Evolutionary conservation across 2,888 invertebrate species (phyloP), one percentile per base, ranked within the genome.

Genomic region (Polydrusus pterygomalis): DNA sequence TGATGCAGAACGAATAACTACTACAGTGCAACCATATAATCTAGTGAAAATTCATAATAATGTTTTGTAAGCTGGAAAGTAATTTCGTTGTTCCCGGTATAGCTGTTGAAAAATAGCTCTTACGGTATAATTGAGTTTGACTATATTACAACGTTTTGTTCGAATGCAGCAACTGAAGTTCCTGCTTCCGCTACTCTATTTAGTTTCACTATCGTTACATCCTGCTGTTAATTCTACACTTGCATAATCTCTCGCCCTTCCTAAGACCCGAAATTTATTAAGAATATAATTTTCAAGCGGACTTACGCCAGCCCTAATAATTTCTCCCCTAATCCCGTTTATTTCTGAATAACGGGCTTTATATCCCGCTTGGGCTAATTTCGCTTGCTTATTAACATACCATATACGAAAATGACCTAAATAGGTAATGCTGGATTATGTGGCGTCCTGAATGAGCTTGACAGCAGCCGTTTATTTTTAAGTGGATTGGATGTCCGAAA

Each of bases 331-430:
- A 74, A 77, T 73, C 77, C 77, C 73, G 77, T 77, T 77, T 77
- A 77, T 77, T 77, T 67, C 74, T 74, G 77, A 73, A 74, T 73
- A 77, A 77, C 70, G 77, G 74, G 49, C 76, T 54, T 30, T 73
- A 72, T 71, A 76, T 76, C 65, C 73, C 65, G 72, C 75, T 64
- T 68, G 68, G 75, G 79, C 79, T 80, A 80, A 79, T 81, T 80
- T 77, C 69, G 79, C 69, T 78, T 78, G 74, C 79, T 70, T 80
- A 80, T 81, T 80, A 81, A 80, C 80, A 79, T 77, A 78, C 78
- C 74, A 70, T 77, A 79, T 79, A 79, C 79, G 81, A 80, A 79
- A 80, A 81, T 80, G 75, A 78, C 77, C 79, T 70, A 67, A 78
- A 80, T 77, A 47, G 80, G 78, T 77, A 77, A 75, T 78, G 38